phyloP scores from a whole-genome alignment of 1,140 invertebrate species.

The Apis cerana region DNA sequence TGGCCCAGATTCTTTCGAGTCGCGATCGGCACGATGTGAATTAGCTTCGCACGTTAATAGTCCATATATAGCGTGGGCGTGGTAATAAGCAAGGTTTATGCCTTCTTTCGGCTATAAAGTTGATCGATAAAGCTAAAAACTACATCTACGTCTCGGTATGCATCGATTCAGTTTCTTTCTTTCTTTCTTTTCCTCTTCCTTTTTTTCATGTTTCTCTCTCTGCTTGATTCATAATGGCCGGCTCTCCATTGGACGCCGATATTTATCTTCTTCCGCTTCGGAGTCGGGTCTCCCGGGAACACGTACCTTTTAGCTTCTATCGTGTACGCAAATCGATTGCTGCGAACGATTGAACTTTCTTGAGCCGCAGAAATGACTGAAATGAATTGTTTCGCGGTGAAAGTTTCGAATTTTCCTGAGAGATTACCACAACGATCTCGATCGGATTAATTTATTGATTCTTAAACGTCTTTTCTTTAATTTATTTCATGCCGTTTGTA shows the following conservation, averaged over 20 bases:
- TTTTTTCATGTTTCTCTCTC: too few relatives aligned
- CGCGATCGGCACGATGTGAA: conserved; percentile 50
- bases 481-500: too few relatives aligned
- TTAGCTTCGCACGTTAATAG: conserved; percentile 64
- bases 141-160: conserved; percentile 15
- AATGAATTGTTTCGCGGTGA: too few relatives aligned
- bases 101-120: conserved; percentile 49
- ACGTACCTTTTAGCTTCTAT: neutral
- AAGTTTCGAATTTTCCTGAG: too few relatives aligned
- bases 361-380: neutral
- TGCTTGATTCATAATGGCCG: conserved; percentile 29
- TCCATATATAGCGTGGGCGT: conserved; percentile 59
- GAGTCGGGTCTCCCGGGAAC: conserved; percentile 14
- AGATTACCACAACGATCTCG: too few relatives aligned
- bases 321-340: conserved; percentile 31
- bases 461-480: too few relatives aligned
- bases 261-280: conserved; percentile 48
- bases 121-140: conserved; percentile 47
- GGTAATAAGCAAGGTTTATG: conserved; percentile 49
- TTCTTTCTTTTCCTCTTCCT: neutral
- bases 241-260: conserved; percentile 25
- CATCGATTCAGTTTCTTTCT: neutral
- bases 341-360: neutral
- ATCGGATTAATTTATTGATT: too few relatives aligned
- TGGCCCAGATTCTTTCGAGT: conserved; percentile 69